These are phyloP conservation scores for Aphidius ervi DNA, from an alignment of 1,140 invertebrate species.

Conservation along the genomic window DNA sequence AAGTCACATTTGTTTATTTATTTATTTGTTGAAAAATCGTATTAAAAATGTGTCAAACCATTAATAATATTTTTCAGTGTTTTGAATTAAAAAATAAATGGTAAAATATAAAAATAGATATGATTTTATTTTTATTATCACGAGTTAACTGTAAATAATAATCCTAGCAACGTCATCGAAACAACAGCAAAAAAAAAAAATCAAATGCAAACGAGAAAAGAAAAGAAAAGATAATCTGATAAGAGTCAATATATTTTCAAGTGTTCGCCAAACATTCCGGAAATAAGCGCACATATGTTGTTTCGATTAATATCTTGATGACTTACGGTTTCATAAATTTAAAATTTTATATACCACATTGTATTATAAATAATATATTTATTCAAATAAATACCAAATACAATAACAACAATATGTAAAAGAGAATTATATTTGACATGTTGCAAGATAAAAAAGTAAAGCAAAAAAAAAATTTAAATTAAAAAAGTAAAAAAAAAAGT, in stretches of 20 bases:
- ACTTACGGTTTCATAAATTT: constrained; percentile 16
- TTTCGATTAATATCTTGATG: constrained; percentile 20
- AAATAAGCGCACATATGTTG: constrained; percentile 27
- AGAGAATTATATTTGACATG: not conserved
- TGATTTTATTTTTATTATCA: constrained; percentile 14
- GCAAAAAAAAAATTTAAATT: not conserved
- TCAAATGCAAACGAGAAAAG: not conserved
- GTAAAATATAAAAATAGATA: no score
- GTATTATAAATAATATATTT: not conserved
- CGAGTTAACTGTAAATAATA: constrained; percentile 7
- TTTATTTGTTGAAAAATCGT: no score
- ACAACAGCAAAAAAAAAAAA: not conserved
- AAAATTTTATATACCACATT: not conserved
- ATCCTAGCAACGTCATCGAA: not conserved
- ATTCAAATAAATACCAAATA: not conserved
- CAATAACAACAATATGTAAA: not conserved
- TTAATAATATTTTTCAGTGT: no score
- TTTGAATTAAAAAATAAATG: no score
- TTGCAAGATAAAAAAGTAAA: constrained; percentile 3
- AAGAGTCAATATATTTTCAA: constrained; percentile 38
- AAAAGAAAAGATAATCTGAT: constrained; percentile 32
- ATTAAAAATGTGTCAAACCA: no score
- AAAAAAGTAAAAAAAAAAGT: constrained; percentile 8
- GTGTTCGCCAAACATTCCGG: constrained; percentile 37
- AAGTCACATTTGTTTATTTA: no score